phyloP scores from a whole-genome alignment of 2,797 vertebrate species.

The Parauchenoglanis ngamensis region DNA sequence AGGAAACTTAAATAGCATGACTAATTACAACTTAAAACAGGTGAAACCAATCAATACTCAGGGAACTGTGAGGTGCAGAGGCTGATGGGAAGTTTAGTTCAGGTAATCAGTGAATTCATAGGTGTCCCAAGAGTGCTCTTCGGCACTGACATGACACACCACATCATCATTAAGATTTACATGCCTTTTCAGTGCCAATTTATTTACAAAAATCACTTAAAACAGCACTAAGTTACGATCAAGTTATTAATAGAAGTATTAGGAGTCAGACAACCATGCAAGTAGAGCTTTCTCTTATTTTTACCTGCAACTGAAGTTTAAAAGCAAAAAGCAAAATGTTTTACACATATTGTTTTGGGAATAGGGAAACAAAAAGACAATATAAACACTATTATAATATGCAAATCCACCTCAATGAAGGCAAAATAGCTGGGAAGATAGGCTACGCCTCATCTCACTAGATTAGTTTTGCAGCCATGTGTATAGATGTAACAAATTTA shows the following conservation, averaged over 20 bases:
- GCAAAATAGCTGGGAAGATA: slow-evolving; percentile 14
- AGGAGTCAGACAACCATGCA: not conserved
- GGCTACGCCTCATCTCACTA: slow-evolving; percentile 19
- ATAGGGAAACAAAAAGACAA: slow-evolving; percentile 8
- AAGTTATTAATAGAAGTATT: not conserved
- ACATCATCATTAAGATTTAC: not conserved
- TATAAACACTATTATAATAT: slow-evolving; percentile 29
- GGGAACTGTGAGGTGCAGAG: no score
- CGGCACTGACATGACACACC: no score
- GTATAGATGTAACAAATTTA: slow-evolving; percentile 22
- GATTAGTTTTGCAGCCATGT: slow-evolving; percentile 23
- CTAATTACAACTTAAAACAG: no score
- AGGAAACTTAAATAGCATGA: no score
- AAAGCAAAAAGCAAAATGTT: not conserved
- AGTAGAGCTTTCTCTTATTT: not conserved
- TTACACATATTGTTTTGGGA: slow-evolving; percentile 11
- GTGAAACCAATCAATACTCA: no score
- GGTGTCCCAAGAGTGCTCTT: no score
- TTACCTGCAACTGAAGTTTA: not conserved
- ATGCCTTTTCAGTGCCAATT: not conserved
- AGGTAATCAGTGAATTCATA: no score
- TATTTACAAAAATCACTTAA: not conserved
- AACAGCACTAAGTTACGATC: not conserved
- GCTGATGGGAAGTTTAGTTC: no score
- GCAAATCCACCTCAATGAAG: slow-evolving; percentile 7